Conservation (phyloP, 2,797 vertebrate genomes). For the Falco columbarius region DNA sequence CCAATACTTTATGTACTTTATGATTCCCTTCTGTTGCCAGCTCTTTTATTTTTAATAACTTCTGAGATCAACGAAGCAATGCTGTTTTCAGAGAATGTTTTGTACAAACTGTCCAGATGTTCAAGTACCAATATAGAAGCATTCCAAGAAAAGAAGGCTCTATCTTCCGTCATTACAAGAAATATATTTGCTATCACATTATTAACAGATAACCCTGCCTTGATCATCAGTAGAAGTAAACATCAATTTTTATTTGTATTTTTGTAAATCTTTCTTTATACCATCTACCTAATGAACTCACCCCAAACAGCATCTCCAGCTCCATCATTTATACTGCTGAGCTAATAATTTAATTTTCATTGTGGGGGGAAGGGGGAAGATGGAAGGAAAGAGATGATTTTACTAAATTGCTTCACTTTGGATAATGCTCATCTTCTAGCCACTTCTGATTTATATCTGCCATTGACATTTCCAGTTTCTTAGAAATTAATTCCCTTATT, state of each 20-base stretch:
- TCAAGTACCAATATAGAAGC: not conserved
- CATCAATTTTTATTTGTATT: slow-evolving; percentile 54
- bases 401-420: slow-evolving; percentile 72
- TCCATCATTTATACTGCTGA: slow-evolving; percentile 38
- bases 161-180: not conserved
- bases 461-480: slow-evolving; percentile 32
- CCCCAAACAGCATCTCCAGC: slow-evolving; percentile 18
- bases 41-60: slow-evolving; percentile 58
- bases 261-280: not conserved
- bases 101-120: slow-evolving; percentile 40
- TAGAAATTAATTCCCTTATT: slow-evolving; percentile 47
- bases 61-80: not conserved
- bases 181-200: not conserved
- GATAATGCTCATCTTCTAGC: slow-evolving; percentile 51
- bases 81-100: slow-evolving; percentile 8
- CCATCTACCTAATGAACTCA: slow-evolving; percentile 52
- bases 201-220: not conserved
- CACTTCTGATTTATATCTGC: slow-evolving; percentile 59
- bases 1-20: not conserved
- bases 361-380: not conserved
- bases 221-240: slow-evolving; percentile 9
- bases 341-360: slow-evolving; percentile 55
- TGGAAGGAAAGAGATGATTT: slow-evolving; percentile 43
- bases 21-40: slow-evolving; percentile 12
- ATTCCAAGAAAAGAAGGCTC: not conserved